Percentiles rank a stretch among this genome's conserved stretches.
Evolutionary conservation across 2,797 vertebrate genomes (phyloP).

Genomic region (Lerista edwardsae): DNA sequence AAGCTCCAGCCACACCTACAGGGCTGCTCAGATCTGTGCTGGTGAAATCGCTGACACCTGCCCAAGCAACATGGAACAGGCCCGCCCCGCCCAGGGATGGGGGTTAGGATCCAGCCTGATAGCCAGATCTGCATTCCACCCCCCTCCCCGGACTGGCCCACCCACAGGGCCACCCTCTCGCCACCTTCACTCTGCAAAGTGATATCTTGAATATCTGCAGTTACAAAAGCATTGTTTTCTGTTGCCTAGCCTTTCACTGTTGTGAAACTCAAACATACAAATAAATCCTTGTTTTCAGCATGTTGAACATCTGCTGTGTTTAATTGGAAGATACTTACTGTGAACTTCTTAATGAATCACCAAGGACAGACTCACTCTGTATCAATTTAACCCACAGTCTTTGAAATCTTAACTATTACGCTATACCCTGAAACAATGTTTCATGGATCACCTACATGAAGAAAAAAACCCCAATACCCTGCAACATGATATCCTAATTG

Average conservation of each 20-base stretch:
- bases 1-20: too few species aligned
- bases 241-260: background rate
- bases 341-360: constrained; percentile 12
- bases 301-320: background rate
- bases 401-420: constrained; percentile 7
- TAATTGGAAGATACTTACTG: background rate
- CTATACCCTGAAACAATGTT: background rate
- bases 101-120: too few species aligned
- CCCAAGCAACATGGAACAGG: too few species aligned
- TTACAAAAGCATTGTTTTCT: background rate
- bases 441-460: background rate
- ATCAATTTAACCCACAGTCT: constrained; percentile 15
- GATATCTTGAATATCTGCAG: background rate
- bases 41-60: too few species aligned
- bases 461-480: background rate
- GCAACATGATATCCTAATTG: background rate
- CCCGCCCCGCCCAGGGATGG: too few species aligned
- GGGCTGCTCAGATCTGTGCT: too few species aligned
- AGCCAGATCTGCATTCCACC: too few species aligned
- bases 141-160: too few species aligned
- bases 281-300: background rate
- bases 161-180: too few species aligned
- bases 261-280: background rate
- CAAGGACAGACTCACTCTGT: background rate
- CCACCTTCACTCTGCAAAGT: constrained; percentile 3